Base-by-base conservation (phyloP, 2,113 vertebrate genomes). In the Miniopterus natalensis region DNA sequence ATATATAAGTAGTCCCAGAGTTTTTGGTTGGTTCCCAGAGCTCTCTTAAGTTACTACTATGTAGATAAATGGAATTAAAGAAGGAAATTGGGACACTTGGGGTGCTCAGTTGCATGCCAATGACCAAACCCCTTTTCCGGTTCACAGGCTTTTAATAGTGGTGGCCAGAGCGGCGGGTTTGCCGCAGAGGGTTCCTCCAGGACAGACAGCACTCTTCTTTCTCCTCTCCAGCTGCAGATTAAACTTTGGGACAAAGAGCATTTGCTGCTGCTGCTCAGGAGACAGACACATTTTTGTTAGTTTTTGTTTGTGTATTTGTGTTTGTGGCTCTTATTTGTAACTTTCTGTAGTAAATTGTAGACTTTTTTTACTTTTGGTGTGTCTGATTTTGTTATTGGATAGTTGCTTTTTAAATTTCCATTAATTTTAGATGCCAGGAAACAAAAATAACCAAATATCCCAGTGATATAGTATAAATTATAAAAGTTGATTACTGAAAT, bases 101-200 rank as follows among this genome's bases (percentile, higher is more conserved):
- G 63, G 21, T 68, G 51, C 87, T 92, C 77, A 51, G 96, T 88
- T 97, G 93, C 90, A 96, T 97, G 66, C 89, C 71, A 84, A 92
- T 93, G 95, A 84, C 93, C 80, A 92, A 79, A 93, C 95, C 85
- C 45, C 2, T 3, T 92, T 96, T 98, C 97, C 93, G 92, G 94
- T 84, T 95, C 95, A 96, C 63, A 96, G 97, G 77, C 88, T 88
- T 89, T 95, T 90, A 83, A 63, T 66, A 27, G 74, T 42, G 59
- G 15, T 1, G 20, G 49, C 91, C 57, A 40, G 51, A 84, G 80
- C 4, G 11, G 49, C 29, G 23, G 66, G 40, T 23, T 53, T 13
- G 61, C 66, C 80, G 1, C 27, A 6, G 29, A 53, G 29, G 53
- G 36, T 36, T 71, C 93, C 92, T 96, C 65, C 5, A 23, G 47